Conservation (phyloP, 2,888 invertebrate species). For the Callyntrura sp. region DNA sequence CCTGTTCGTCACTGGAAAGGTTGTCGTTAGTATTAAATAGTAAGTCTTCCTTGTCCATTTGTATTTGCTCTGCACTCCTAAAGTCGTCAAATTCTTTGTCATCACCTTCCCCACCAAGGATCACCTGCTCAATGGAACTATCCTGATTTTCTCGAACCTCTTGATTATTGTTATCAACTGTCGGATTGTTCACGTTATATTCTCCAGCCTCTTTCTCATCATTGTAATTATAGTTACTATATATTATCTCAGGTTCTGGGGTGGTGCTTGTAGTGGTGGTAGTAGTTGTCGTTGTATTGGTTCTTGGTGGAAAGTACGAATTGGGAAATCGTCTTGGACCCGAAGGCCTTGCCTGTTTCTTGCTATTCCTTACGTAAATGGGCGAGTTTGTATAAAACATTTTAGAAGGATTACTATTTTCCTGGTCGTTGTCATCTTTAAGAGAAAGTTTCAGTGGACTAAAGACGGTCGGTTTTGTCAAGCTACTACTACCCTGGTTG, state of each 20-base stretch:
- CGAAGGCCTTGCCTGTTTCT: background rate
- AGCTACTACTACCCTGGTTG: constrained; percentile 22
- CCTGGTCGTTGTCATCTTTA: background rate
- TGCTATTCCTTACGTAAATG: constrained; percentile 11
- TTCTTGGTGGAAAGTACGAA: constrained; percentile 61
- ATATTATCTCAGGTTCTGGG: constrained; percentile 30
- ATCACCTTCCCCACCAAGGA: constrained; percentile 24
- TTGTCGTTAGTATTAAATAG: background rate
- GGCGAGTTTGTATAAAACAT: constrained; percentile 71
- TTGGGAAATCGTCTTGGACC: constrained; percentile 47
- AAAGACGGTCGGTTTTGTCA: constrained; percentile 55
- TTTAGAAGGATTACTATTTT: constrained; percentile 53
- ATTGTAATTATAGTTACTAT: constrained; percentile 19
- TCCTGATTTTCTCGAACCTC: background rate
- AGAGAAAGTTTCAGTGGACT: constrained; percentile 57
- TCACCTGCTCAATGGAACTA: background rate
- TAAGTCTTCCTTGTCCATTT: constrained; percentile 41
- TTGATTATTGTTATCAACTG: too few relatives aligned
- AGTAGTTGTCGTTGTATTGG: constrained; percentile 30
- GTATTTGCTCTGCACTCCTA: constrained; percentile 23
- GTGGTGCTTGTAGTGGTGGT: constrained; percentile 54
- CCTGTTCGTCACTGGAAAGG: background rate
- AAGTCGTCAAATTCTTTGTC: constrained; percentile 47
- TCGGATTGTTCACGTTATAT: too few relatives aligned
- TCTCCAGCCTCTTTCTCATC: constrained; percentile 15